Evolutionary conservation across 2,888 invertebrate species (phyloP).

Genomic region (Prosopocoilus inquinatus): DNA sequence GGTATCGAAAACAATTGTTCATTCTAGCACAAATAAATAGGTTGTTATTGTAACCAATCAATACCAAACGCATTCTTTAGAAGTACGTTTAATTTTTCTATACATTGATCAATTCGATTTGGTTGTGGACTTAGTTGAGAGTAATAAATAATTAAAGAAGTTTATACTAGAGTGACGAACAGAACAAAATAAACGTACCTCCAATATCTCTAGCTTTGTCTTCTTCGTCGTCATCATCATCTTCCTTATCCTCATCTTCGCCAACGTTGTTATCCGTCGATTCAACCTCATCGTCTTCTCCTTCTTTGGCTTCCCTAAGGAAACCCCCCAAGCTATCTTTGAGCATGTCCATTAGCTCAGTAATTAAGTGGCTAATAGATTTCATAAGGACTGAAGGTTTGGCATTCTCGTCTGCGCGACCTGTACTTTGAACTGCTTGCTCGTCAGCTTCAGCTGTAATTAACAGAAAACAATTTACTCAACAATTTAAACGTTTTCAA

Average conservation of each 20-base stretch:
- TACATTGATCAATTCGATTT: too few species aligned
- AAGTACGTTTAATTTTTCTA: too few species aligned
- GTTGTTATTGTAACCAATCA: too few species aligned
- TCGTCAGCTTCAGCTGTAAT: slow-evolving; percentile 44
- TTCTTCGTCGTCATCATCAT: slow-evolving; percentile 17
- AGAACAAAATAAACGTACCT: slow-evolving; percentile 2
- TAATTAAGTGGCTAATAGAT: slow-evolving; percentile 39
- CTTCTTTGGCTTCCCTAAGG: slow-evolving; percentile 39
- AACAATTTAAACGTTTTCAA: background rate
- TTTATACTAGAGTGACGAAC: too few species aligned
- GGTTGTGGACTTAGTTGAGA: too few species aligned
- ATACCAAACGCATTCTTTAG: too few species aligned
- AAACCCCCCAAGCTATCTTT: slow-evolving; percentile 40
- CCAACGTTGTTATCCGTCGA: slow-evolving; percentile 33
- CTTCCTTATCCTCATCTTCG: slow-evolving; percentile 26
- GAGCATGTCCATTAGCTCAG: slow-evolving; percentile 42
- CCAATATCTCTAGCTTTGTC: slow-evolving; percentile 13
- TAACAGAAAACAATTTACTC: background rate
- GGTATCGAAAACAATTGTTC: too few species aligned
- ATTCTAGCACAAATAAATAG: too few species aligned
- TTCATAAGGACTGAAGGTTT: slow-evolving; percentile 40
- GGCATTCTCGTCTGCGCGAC: slow-evolving; percentile 30
- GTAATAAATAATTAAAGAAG: background rate
- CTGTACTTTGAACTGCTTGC: slow-evolving; percentile 29
- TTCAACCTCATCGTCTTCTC: slow-evolving; percentile 28